These are phyloP conservation scores for Tinea pellionella DNA, from an alignment of 2,888 invertebrate genomes.

Conservation along the genomic window DNA sequence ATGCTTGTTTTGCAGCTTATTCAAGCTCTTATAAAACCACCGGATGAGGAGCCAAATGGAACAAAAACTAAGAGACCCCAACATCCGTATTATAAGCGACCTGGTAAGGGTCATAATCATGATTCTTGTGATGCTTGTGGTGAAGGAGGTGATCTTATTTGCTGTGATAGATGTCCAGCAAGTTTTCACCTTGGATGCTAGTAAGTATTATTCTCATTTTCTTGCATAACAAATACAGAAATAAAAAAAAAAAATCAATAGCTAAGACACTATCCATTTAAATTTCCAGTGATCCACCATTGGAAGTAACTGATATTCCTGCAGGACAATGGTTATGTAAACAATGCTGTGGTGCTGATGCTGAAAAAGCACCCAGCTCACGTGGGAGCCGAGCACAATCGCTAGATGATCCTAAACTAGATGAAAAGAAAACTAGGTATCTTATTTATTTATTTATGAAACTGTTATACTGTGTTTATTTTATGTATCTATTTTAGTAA, in stretches of 20 bases:
- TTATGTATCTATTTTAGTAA: not conserved
- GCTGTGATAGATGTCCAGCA: slow-evolving; percentile 95
- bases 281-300: slow-evolving; percentile 84
- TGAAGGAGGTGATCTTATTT: slow-evolving; percentile 94
- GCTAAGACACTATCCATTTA: too few relatives aligned
- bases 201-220: slow-evolving; percentile 66
- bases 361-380: slow-evolving; percentile 49
- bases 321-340: slow-evolving; percentile 93
- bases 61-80: slow-evolving; percentile 73
- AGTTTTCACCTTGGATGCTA: slow-evolving; percentile 97
- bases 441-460: not conserved
- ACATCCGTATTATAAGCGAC: slow-evolving; percentile 86
- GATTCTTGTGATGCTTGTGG: slow-evolving; percentile 95
- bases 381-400: slow-evolving; percentile 47
- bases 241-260: too few relatives aligned
- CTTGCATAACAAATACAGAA: too few relatives aligned
- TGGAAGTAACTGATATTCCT: slow-evolving; percentile 90
- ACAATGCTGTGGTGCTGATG: slow-evolving; percentile 74
- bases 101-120: slow-evolving; percentile 91
- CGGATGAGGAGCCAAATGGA: slow-evolving; percentile 76
- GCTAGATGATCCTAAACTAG: slow-evolving; percentile 43
- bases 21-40: slow-evolving; percentile 88
- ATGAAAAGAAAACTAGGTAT: slow-evolving; percentile 53
- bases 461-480: not conserved
- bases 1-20: slow-evolving; percentile 74